Percentiles rank a stretch among this genome's conserved stretches.
Evolutionary conservation across 2,888 invertebrate species (phyloP).

Genomic region (Ichneumoninae sp.): DNA sequence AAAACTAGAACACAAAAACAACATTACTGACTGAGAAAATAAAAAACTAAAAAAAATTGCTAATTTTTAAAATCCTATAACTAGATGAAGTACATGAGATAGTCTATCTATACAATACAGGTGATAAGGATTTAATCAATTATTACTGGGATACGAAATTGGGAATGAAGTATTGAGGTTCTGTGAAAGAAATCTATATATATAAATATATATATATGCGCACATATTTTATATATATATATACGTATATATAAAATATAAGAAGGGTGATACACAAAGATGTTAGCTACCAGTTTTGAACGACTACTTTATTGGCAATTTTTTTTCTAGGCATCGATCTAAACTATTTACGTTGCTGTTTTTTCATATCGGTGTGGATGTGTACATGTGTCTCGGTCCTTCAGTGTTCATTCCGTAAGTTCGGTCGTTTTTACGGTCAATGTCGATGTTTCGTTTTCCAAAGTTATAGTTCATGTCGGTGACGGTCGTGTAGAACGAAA

Average conservation of each 20-base stretch:
- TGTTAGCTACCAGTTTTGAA: conserved; percentile 84
- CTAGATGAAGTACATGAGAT: conserved; percentile 33
- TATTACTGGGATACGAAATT: conserved; percentile 59
- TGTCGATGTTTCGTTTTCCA: not conserved
- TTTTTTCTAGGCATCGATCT: conserved; percentile 82
- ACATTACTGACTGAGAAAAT: conserved; percentile 42
- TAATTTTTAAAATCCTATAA: conserved; percentile 21
- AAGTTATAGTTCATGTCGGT: conserved; percentile 5
- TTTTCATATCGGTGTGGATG: conserved; percentile 77
- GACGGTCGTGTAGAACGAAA: not conserved
- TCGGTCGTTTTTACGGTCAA: not conserved
- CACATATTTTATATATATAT: conserved; percentile 29
- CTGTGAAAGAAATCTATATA: conserved; percentile 26
- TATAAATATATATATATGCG: not conserved
- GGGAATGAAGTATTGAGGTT: conserved; percentile 67
- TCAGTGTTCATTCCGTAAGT: conserved; percentile 18
- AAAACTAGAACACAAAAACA: conserved; percentile 29
- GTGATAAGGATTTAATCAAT: conserved; percentile 35
- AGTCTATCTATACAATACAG: conserved; percentile 43
- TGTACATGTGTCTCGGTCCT: conserved; percentile 47
- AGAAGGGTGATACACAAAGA: conserved; percentile 83
- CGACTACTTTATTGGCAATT: conserved; percentile 85
- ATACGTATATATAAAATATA: conserved; percentile 72
- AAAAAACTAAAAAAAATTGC: conserved; percentile 16
- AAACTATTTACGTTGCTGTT: conserved; percentile 82